These are phyloP conservation scores for Bambusicola thoracicus DNA, from an alignment of 2,113 vertebrate species.

Conservation along the genomic window DNA sequence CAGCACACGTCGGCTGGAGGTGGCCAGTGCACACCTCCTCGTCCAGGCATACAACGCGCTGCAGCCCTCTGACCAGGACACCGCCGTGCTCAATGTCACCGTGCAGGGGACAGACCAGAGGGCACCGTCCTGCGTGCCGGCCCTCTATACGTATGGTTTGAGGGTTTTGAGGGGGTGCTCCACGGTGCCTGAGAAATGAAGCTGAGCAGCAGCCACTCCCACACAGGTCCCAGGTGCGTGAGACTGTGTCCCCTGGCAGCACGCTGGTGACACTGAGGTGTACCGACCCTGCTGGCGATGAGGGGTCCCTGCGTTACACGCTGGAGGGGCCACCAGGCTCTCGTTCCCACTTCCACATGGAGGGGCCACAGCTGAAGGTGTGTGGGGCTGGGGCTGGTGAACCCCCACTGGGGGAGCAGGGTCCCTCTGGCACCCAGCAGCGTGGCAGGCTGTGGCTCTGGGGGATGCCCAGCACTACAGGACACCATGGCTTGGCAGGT, in stretches of 20 bases:
- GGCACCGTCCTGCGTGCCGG: constrained; percentile 68
- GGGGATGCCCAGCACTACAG: neutral
- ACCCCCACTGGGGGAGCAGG: neutral
- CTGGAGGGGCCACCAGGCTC: neutral
- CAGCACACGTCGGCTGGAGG: constrained; percentile 43
- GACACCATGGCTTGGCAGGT: constrained; percentile 10
- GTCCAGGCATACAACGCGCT: constrained; percentile 66
- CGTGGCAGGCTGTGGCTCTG: neutral
- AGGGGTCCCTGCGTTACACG: constrained; percentile 43
- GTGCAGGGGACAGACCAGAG: constrained; percentile 31
- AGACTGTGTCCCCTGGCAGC: constrained; percentile 32
- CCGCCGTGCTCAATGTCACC: constrained; percentile 20
- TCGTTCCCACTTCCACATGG: constrained; percentile 54
- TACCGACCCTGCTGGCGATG: neutral
- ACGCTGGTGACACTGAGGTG: constrained; percentile 66
- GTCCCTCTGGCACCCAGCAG: neutral
- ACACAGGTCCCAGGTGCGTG: constrained; percentile 65
- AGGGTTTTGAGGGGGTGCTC: fast-evolving
- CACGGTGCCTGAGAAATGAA: fast-evolving
- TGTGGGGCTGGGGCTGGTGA: neutral
- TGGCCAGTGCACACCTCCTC: neutral
- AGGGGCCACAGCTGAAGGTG: constrained; percentile 65
- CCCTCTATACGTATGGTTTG: constrained; percentile 61
- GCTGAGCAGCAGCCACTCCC: neutral
- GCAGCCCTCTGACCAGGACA: neutral